These are phyloP conservation scores for Hypotaenidia philippensis DNA, from an alignment of 2,797 vertebrate genomes.

Conservation along the genomic window DNA sequence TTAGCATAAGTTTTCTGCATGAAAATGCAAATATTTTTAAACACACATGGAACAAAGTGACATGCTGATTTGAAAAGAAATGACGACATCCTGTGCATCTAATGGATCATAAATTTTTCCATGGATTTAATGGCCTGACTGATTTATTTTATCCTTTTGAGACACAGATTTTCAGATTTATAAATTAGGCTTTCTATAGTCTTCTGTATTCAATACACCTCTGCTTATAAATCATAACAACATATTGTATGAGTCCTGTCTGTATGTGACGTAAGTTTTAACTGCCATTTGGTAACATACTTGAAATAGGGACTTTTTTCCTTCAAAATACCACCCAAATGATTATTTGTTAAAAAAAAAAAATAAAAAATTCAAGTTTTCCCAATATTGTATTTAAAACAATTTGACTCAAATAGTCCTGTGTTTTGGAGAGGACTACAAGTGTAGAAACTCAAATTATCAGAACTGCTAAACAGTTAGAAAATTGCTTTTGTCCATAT, in stretches of 20 bases:
- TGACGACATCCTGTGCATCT: background rate
- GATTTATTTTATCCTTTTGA: background rate
- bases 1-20: background rate
- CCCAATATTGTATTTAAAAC: background rate
- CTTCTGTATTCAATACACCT: background rate
- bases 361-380: background rate
- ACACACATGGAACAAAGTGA: background rate
- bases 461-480: background rate
- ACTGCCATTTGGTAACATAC: background rate
- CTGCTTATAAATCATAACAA: conserved; percentile 25
- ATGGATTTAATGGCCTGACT: background rate
- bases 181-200: background rate
- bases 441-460: background rate
- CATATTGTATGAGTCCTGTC: background rate
- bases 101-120: background rate
- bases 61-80: background rate
- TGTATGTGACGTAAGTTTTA: background rate
- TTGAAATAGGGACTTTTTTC: background rate
- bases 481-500: background rate
- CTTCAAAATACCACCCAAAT: background rate
- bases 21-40: background rate
- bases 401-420: background rate
- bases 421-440: background rate
- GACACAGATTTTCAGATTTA: conserved; percentile 30
- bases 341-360: background rate